Base-by-base conservation (phyloP, 2,113 vertebrate genomes). In the Eurypyga helias region DNA sequence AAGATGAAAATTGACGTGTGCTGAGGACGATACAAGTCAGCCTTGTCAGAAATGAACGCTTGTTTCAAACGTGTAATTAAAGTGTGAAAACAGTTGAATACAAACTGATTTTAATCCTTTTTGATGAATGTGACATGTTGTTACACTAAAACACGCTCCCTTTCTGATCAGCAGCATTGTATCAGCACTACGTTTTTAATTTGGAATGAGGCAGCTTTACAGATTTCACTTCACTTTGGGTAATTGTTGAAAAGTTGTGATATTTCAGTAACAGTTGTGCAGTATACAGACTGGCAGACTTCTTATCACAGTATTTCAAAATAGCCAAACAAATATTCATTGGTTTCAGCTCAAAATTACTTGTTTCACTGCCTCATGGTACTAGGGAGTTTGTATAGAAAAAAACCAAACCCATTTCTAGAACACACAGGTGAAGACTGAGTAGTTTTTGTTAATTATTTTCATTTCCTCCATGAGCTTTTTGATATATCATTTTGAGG, bases 41-140 rank as follows among this genome's bases (percentile, higher is more conserved):
- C 55, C 38, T 82, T 97, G 92, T 90, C 61, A 91, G 76, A 55
- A 91, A 43, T 71, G n/a, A 88, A 82, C 86, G 51, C 21, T 93
- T 72, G 71, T 83, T 57, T 88, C 89, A 23, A 85, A 49, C 46
- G 38, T 73, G 26, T 41, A 28, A 60, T 85, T 90, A 36, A 54
- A 64, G 33, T 60, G 45, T 48, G 14, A 55, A 75, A 70, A 73
- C 17, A n/a, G 34, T 75, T 72, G 11, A 69, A 46, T 71, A 17
- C 33, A 65, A 91, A 46, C 21, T 75, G 52, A 66, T 93, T 83
- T 85, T 26, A 88, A 51, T 64, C 31, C 5, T 86, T 94, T 83
- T 83, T 38, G 82, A n/a, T 29, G 45, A 41, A 20, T 34, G 38
- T 62, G 61, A n/a, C 60, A 55, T 20, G 17, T 55, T 9, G 26